Conservation (phyloP, 92 coral and sea anemone species). For the Zoanthus sansibaricus region DNA sequence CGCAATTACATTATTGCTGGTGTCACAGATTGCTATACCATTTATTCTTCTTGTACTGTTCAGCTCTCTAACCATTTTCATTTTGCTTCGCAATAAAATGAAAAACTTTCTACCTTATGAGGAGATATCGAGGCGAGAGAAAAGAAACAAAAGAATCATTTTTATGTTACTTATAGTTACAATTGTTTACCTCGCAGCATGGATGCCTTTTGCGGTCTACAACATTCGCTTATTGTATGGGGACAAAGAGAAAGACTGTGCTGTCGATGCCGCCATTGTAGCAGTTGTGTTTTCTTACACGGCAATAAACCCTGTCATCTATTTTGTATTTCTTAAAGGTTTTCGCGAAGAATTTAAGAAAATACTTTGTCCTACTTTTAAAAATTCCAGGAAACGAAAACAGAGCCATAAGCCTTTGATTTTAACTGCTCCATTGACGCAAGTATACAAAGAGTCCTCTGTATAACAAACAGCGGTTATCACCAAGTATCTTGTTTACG, state of each 20-base stretch:
- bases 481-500: too few relatives aligned
- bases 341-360: constrained; percentile 66
- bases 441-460: not conserved
- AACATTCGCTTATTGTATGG: constrained; percentile 47
- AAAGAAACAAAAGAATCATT: constrained; percentile 66
- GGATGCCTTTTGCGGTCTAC: constrained; percentile 69
- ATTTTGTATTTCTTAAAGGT: constrained; percentile 61
- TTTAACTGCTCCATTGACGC: not conserved
- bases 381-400: not conserved
- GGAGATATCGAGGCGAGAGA: constrained; percentile 42
- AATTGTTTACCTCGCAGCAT: constrained; percentile 59
- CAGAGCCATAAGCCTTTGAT: not conserved
- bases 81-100: constrained; percentile 62
- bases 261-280: constrained; percentile 25
- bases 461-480: not conserved
- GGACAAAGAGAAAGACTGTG: not conserved
- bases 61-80: constrained; percentile 58
- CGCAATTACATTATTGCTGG: constrained; percentile 53
- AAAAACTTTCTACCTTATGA: constrained; percentile 31
- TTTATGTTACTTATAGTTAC: constrained; percentile 68
- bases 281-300: constrained; percentile 66
- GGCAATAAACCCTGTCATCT: constrained; percentile 74
- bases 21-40: constrained; percentile 67
- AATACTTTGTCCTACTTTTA: not conserved
- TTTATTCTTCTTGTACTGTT: constrained; percentile 59